phyloP scores from a whole-genome alignment of 2,797 vertebrate genomes.

The Mastacembelus armatus region DNA sequence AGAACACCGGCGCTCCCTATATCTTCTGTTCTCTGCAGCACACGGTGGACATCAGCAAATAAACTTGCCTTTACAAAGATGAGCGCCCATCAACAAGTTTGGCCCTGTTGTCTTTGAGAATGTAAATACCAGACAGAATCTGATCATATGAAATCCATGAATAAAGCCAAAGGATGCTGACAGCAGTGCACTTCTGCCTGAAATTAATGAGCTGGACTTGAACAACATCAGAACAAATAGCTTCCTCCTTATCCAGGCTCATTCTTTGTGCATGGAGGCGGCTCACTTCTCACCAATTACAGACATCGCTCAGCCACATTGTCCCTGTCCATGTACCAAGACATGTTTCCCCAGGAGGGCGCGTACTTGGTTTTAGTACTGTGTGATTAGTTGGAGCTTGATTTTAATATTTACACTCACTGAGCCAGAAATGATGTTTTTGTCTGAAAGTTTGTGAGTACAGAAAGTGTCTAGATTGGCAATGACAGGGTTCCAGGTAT shows the following conservation, averaged over 20 bases:
- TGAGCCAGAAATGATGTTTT: slow-evolving; percentile 17
- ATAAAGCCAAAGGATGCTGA: slow-evolving; percentile 58
- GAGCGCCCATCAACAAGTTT: slow-evolving; percentile 11
- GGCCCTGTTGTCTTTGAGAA: slow-evolving; percentile 16
- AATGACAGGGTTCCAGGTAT: not conserved
- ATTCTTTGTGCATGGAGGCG: slow-evolving; percentile 35
- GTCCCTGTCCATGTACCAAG: slow-evolving; percentile 24
- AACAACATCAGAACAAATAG: slow-evolving; percentile 54
- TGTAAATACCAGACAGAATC: slow-evolving; percentile 40
- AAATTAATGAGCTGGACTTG: slow-evolving; percentile 69
- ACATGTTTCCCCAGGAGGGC: slow-evolving; percentile 5
- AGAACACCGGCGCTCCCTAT: not conserved
- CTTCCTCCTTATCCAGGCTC: slow-evolving; percentile 53
- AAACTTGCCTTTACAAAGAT: not conserved
- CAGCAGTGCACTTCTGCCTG: slow-evolving; percentile 50
- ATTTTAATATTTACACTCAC: slow-evolving; percentile 12
- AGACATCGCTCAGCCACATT: slow-evolving; percentile 21
- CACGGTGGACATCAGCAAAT: slow-evolving; percentile 2
- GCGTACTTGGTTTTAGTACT: too few species aligned
- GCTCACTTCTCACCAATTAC: slow-evolving; percentile 36
- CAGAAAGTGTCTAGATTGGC: not conserved
- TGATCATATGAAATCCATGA: slow-evolving; percentile 53
- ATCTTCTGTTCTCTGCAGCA: not conserved
- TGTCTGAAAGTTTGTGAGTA: not conserved
- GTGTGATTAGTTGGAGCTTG: not conserved